Evolutionary conservation across 2,797 vertebrate genomes (phyloP).

Genomic region (Spea hammondii): DNA sequence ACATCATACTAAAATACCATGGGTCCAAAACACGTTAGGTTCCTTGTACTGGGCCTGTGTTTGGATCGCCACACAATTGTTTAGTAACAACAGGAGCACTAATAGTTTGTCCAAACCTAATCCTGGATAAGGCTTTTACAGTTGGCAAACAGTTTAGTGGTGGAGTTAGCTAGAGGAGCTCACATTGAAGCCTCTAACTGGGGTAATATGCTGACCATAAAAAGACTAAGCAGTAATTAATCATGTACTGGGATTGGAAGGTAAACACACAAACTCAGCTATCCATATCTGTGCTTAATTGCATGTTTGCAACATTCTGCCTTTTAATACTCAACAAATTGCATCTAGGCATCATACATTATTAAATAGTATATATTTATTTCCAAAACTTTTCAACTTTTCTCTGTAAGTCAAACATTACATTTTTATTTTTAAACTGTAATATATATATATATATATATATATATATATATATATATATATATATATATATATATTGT

Average conservation of each 20-base stretch:
- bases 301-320: slow-evolving; percentile 3
- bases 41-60: not conserved
- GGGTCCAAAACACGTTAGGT: too few relatives aligned
- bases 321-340: slow-evolving; percentile 53
- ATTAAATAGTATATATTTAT: too few relatives aligned
- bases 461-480: too few relatives aligned
- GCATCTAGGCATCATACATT: slow-evolving; percentile 37
- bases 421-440: too few relatives aligned
- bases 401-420: too few relatives aligned
- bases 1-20: too few relatives aligned
- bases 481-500: too few relatives aligned
- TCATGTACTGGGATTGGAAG: slow-evolving; percentile 70
- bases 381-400: too few relatives aligned
- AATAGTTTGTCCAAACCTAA: slow-evolving; percentile 71
- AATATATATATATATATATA: too few relatives aligned
- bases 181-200: slow-evolving; percentile 56
- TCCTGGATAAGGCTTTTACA: slow-evolving; percentile 72
- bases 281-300: slow-evolving; percentile 54
- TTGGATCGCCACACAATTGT: slow-evolving; percentile 62
- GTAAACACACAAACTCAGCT: slow-evolving; percentile 49
- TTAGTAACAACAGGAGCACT: slow-evolving; percentile 66
- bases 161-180: slow-evolving; percentile 64
- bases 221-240: slow-evolving; percentile 73
- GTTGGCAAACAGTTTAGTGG: slow-evolving; percentile 70
- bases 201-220: slow-evolving; percentile 69